phyloP scores from a whole-genome alignment of 2,113 vertebrate species.

The Sylvietta virens region DNA sequence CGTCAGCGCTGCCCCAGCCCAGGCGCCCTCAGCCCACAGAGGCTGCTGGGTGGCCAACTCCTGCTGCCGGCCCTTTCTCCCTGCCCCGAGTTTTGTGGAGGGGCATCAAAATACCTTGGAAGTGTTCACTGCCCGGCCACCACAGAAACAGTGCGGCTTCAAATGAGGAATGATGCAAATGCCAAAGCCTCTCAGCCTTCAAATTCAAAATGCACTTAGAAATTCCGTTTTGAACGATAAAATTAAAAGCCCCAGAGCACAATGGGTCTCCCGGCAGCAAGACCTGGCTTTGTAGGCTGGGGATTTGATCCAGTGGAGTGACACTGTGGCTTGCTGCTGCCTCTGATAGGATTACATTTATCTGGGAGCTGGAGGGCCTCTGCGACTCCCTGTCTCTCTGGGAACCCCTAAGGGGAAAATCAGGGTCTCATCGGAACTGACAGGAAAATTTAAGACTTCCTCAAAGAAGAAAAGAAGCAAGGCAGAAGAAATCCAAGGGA shows the following conservation, averaged over 20 bases:
- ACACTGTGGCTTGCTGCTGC: neutral
- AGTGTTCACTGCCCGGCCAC: fast-evolving
- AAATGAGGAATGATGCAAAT: neutral
- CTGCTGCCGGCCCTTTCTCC: neutral
- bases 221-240: neutral
- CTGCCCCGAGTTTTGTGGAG: fast-evolving
- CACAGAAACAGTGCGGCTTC: fast-evolving
- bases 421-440: slow-evolving; percentile 6
- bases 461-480: slow-evolving; percentile 15
- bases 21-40: neutral
- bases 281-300: neutral
- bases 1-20: neutral
- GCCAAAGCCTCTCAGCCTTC: neutral
- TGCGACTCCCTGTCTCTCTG: neutral
- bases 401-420: neutral
- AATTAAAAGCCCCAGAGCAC: neutral
- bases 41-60: neutral
- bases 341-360: neutral
- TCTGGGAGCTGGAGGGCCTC: neutral
- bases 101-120: neutral
- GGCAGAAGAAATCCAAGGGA: neutral
- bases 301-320: neutral
- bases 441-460: slow-evolving; percentile 45
- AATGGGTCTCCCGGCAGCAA: neutral
- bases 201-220: neutral